Evolutionary conservation across 1,140 invertebrate genomes (phyloP).

Genomic region (Heliconius nattereri): DNA sequence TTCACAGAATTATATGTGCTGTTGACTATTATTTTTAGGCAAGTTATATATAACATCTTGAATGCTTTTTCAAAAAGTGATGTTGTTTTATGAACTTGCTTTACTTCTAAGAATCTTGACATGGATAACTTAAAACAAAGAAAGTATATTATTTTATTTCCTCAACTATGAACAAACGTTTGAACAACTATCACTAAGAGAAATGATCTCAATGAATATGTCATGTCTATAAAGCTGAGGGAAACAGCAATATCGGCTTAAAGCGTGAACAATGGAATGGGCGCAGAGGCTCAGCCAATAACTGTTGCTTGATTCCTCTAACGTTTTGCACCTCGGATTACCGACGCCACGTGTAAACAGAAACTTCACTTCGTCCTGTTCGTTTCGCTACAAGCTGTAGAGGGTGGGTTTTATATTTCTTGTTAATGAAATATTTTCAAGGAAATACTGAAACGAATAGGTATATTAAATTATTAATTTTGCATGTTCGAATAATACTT

Average conservation of each 20-base stretch:
- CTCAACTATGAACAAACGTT: not conserved
- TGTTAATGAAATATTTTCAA: not conserved
- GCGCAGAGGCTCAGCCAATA: constrained; percentile 49
- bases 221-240: constrained; percentile 17
- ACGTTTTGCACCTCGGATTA: constrained; percentile 59
- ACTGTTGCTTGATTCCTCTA: constrained; percentile 55
- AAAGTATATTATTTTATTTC: not conserved
- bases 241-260: constrained; percentile 44
- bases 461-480: too few species aligned
- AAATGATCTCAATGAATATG: constrained; percentile 24
- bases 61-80: not conserved
- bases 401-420: not conserved
- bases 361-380: constrained; percentile 24
- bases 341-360: constrained; percentile 43
- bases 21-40: constrained; percentile 4
- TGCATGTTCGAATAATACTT: too few species aligned
- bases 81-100: too few species aligned
- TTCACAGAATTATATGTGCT: not conserved
- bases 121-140: not conserved
- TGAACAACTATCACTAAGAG: not conserved
- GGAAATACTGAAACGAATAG: too few species aligned
- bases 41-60: not conserved
- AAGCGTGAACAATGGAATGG: constrained; percentile 46
- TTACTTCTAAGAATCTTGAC: too few species aligned
- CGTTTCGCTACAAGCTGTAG: constrained; percentile 10